Percentiles rank a stretch among this genome's conserved stretches.
phyloP scores from a whole-genome alignment of 2,888 invertebrate genomes.

The Psylliodes chrysocephalus region DNA sequence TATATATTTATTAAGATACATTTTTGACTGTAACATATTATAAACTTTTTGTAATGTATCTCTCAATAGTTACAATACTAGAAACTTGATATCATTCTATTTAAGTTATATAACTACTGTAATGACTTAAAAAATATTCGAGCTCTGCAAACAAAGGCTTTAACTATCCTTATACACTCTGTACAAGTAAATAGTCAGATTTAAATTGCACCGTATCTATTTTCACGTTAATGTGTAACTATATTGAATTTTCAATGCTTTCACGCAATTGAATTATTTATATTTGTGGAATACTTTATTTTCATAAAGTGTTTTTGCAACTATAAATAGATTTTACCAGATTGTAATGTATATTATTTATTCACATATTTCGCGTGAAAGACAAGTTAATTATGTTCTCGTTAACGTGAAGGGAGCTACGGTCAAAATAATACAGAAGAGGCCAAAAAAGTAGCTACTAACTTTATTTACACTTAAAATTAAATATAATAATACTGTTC shows the following conservation, averaged over 20 bases:
- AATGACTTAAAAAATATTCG: conserved; percentile 11
- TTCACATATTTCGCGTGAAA: too few relatives aligned
- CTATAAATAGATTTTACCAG: too few relatives aligned
- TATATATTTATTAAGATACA: conserved; percentile 25
- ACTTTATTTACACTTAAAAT: background rate
- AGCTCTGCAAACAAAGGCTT: conserved; percentile 31
- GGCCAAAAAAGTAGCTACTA: conserved; percentile 33
- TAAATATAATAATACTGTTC: conserved; percentile 3
- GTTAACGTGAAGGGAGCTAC: too few relatives aligned
- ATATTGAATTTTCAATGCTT: too few relatives aligned
- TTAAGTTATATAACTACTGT: conserved; percentile 19
- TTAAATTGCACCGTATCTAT: too few relatives aligned
- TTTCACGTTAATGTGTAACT: too few relatives aligned
- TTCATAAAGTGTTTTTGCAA: too few relatives aligned
- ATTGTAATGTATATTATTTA: too few relatives aligned
- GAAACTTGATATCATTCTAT: conserved; percentile 28
- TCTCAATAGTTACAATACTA: conserved; percentile 21
- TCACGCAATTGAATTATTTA: too few relatives aligned
- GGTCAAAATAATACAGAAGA: conserved; percentile 24
- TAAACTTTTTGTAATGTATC: conserved; percentile 33
- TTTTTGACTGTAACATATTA: conserved; percentile 39
- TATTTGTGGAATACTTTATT: too few relatives aligned
- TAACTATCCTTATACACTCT: conserved; percentile 29
- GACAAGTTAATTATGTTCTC: too few relatives aligned
- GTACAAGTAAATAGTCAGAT: conserved; percentile 24